Conservation (phyloP, 2,888 invertebrate species). For the Maniola hyperantus region DNA sequence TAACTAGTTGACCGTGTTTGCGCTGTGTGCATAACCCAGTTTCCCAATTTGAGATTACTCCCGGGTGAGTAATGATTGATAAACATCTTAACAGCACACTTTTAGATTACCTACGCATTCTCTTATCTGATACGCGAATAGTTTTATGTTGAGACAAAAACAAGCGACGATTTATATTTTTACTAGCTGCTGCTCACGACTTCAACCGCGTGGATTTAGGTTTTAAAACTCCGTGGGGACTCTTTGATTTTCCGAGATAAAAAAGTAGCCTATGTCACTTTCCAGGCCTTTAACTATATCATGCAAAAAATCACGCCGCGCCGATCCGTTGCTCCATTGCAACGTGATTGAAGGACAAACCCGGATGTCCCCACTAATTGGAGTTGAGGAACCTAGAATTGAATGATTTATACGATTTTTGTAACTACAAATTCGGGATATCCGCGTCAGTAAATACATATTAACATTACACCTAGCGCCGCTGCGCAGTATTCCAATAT, state of each 20-base stretch:
- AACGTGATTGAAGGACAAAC: too few relatives aligned
- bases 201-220: too few relatives aligned
- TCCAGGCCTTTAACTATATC: too few relatives aligned
- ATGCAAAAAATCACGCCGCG: too few relatives aligned
- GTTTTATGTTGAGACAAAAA: not conserved
- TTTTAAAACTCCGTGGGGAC: too few relatives aligned
- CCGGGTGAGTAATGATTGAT: slow-evolving; percentile 37
- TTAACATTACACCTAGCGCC: not conserved
- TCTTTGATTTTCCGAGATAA: too few relatives aligned
- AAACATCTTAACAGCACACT: slow-evolving; percentile 31
- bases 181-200: too few relatives aligned
- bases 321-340: too few relatives aligned
- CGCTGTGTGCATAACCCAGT: slow-evolving; percentile 45
- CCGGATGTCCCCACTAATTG: too few relatives aligned
- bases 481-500: not conserved
- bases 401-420: not conserved
- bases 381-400: too few relatives aligned
- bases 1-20: slow-evolving; percentile 41
- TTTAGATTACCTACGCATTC: slow-evolving; percentile 18
- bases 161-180: not conserved
- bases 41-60: slow-evolving; percentile 41
- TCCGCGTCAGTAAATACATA: not conserved
- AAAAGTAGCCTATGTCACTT: too few relatives aligned
- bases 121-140: slow-evolving; percentile 18
- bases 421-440: not conserved